A percentile compares a stretch with the other conserved stretches of the same genome.
phyloP scores from a whole-genome alignment of 2,113 vertebrate species.

The Paraplagusia blochii region DNA sequence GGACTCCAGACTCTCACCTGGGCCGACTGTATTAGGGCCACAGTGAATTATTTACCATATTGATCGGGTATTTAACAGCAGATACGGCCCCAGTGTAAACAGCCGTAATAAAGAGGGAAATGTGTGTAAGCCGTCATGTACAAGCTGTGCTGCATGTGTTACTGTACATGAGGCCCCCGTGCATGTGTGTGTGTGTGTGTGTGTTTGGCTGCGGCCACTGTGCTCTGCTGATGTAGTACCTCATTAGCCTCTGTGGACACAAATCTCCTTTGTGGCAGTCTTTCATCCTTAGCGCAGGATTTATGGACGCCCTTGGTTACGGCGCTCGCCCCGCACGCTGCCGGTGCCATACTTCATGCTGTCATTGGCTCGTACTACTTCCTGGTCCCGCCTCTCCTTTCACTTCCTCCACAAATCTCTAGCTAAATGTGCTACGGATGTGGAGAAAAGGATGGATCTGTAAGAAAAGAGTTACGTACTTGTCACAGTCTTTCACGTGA shows the following conservation, averaged over 20 bases:
- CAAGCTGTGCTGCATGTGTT: conserved; percentile 12
- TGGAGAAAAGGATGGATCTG: too few relatives aligned
- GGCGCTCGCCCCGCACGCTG: conserved; percentile 61
- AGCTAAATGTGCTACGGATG: conserved; percentile 2
- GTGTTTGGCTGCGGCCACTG: conserved; percentile 47
- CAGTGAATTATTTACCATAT: conserved; percentile 56
- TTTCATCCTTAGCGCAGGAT: conserved; percentile 84
- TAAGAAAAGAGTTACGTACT: too few relatives aligned
- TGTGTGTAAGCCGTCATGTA: conserved; percentile 12
- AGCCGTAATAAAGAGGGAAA: background rate
- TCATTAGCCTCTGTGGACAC: conserved; percentile 80
- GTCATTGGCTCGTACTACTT: conserved; percentile 56
- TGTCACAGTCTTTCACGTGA: too few relatives aligned
- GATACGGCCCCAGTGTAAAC: conserved; percentile 7
- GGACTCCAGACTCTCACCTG: background rate
- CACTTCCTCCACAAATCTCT: conserved; percentile 18
- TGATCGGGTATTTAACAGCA: conserved; percentile 45
- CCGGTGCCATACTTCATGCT: conserved; percentile 77
- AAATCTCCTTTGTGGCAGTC: conserved; percentile 81
- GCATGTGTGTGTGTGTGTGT: conserved; percentile 38
- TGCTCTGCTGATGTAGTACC: conserved; percentile 70
- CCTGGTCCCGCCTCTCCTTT: conserved; percentile 35
- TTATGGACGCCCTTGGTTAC: conserved; percentile 81
- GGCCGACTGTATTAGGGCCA: conserved; percentile 25
- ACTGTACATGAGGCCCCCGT: conserved; percentile 15